Evolutionary conservation across 2,888 invertebrate species (phyloP).

Genomic region (Ypsolopha sequella): DNA sequence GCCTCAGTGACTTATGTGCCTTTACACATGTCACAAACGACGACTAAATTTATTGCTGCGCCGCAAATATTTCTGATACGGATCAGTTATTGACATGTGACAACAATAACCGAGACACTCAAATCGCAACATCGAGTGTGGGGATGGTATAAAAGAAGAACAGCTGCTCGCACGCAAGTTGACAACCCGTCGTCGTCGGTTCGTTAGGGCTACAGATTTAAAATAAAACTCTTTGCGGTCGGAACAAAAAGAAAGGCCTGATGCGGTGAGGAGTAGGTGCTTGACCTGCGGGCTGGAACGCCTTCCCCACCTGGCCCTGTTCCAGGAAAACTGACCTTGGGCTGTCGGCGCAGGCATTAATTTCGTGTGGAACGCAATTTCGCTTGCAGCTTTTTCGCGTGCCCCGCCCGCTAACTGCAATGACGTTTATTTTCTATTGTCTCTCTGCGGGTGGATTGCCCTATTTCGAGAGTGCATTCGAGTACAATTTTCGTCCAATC

Average conservation of each 20-base stretch:
- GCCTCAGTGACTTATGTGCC: slow-evolving; percentile 30
- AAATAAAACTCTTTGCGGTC: slow-evolving; percentile 55
- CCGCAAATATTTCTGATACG: neutral
- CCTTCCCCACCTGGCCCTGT: slow-evolving; percentile 15
- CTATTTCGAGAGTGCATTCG: slow-evolving; percentile 51
- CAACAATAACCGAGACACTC: no score
- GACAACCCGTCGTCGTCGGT: slow-evolving; percentile 38
- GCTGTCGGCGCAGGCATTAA: slow-evolving; percentile 27
- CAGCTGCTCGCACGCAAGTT: slow-evolving; percentile 43
- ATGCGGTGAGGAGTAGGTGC: slow-evolving; percentile 37
- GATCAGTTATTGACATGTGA: neutral
- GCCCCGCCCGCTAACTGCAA: slow-evolving; percentile 17
- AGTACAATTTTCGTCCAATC: slow-evolving; percentile 44
- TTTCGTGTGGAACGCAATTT: slow-evolving; percentile 20
- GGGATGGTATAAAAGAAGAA: slow-evolving; percentile 9
- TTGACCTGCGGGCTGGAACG: slow-evolving; percentile 36
- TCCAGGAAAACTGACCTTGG: slow-evolving; percentile 27
- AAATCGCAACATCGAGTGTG: neutral
- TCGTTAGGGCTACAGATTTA: slow-evolving; percentile 62
- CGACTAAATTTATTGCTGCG: slow-evolving; percentile 16
- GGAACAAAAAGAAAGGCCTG: slow-evolving; percentile 52
- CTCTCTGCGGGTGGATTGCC: slow-evolving; percentile 59
- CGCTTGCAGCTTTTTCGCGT: slow-evolving; percentile 23
- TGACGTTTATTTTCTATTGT: slow-evolving; percentile 60
- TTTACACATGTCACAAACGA: slow-evolving; percentile 27